A percentile compares a stretch with the other conserved stretches of the same genome.
Conservation (phyloP, 2,888 invertebrate species). For the Augochlorella aurata region DNA sequence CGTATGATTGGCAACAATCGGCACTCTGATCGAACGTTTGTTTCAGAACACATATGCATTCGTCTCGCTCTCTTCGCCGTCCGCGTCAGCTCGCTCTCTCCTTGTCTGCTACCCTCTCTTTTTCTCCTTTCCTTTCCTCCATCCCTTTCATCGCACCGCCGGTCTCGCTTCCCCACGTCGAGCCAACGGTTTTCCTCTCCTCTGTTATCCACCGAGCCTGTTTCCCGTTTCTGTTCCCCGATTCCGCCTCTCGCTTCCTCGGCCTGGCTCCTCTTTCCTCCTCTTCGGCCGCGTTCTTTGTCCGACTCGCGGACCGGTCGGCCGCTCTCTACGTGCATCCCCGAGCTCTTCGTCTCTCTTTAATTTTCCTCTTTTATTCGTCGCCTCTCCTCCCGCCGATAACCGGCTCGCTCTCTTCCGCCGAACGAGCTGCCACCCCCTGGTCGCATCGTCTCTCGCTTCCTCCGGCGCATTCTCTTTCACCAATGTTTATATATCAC, state of each 20-base stretch:
- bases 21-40: conserved; percentile 81
- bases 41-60: conserved; percentile 77
- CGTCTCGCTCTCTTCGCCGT: conserved; percentile 63
- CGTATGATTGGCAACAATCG: conserved; percentile 82
- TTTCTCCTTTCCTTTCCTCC: conserved; percentile 45
- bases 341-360: conserved; percentile 43
- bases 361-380: conserved; percentile 31
- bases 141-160: conserved; percentile 40
- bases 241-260: conserved; percentile 43
- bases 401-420: conserved; percentile 37
- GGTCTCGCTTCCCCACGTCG: conserved; percentile 11
- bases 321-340: conserved; percentile 59
- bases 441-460: conserved; percentile 33
- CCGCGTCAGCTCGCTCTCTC: conserved; percentile 50
- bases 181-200: conserved; percentile 18
- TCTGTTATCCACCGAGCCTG: conserved; percentile 17
- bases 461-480: conserved; percentile 47
- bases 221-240: conserved; percentile 21
- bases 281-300: conserved; percentile 24
- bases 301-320: conserved; percentile 16
- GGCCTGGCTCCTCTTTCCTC: conserved; percentile 23
- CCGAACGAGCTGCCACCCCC: conserved; percentile 26
- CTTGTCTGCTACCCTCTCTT: conserved; percentile 47
- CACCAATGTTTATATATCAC: conserved; percentile 64
- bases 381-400: conserved; percentile 36